Conservation (phyloP, 2,113 vertebrate genomes). For the Aramus guarauna region DNA sequence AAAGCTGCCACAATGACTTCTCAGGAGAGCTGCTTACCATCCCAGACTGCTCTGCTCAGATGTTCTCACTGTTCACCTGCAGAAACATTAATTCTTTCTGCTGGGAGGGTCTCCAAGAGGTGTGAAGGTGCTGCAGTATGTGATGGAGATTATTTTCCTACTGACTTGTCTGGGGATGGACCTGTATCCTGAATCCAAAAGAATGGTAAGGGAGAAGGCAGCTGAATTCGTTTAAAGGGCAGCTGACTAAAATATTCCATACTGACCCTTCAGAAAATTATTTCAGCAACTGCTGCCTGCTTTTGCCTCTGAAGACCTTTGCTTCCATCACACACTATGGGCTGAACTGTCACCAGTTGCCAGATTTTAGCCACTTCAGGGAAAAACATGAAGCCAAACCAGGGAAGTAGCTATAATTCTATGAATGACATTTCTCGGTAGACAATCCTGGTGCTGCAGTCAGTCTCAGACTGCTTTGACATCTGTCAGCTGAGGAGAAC, state of each 20-base stretch:
- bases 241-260: not conserved
- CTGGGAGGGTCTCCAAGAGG: not conserved
- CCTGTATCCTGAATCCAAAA: not conserved
- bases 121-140: not conserved
- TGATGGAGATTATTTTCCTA: not conserved
- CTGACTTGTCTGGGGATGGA: not conserved
- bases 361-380: not conserved
- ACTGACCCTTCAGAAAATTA: not conserved
- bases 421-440: not conserved
- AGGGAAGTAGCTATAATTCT: not conserved
- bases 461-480: not conserved
- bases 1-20: not conserved
- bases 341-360: not conserved
- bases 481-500: not conserved
- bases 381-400: not conserved
- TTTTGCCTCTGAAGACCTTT: not conserved
- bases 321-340: accelerated
- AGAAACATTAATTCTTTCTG: not conserved
- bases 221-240: not conserved
- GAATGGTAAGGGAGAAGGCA: not conserved
- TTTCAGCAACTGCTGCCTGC: not conserved
- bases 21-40: not conserved
- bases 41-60: not conserved
- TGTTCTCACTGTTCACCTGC: not conserved
- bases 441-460: not conserved